Evolutionary conservation across 2,888 invertebrate species (phyloP).

Genomic region (Pyrrhosoma nymphula): DNA sequence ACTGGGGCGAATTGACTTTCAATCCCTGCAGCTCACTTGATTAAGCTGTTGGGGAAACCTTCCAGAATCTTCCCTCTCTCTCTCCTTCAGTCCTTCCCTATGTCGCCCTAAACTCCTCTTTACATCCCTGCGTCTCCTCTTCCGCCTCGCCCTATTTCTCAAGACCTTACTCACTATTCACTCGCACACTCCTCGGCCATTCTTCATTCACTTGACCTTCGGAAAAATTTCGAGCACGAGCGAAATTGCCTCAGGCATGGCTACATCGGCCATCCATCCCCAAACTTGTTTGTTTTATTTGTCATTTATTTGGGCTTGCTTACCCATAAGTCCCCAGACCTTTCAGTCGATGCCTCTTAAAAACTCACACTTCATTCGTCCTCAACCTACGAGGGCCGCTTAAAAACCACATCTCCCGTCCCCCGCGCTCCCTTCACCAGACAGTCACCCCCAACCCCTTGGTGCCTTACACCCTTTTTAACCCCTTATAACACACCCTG

Average conservation of each 20-base stretch:
- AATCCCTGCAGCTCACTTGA: conserved; percentile 43
- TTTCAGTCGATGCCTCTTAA: conserved; percentile 40
- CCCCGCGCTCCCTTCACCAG: not conserved
- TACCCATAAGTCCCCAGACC: conserved; percentile 61
- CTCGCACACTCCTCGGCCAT: conserved; percentile 31
- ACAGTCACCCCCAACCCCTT: not conserved
- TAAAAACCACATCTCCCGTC: conserved; percentile 45
- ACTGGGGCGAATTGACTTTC: not conserved
- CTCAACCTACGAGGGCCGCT: conserved; percentile 9
- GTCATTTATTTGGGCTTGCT: conserved; percentile 59
- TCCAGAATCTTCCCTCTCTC: conserved; percentile 31
- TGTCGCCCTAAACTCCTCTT: conserved; percentile 14
- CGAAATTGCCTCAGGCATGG: conserved; percentile 27
- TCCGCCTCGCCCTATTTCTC: conserved; percentile 12
- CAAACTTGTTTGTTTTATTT: conserved; percentile 65
- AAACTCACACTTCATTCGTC: conserved; percentile 47
- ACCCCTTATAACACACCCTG: not conserved
- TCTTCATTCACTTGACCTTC: conserved; percentile 63
- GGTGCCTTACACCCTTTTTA: conserved; percentile 14
- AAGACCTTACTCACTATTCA: conserved; percentile 29
- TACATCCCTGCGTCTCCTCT: not conserved
- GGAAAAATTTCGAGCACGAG: conserved; percentile 62
- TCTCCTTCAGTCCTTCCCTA: not conserved
- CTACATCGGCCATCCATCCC: conserved; percentile 52
- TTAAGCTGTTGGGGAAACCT: conserved; percentile 31